Evolutionary conservation across 2,888 invertebrate species (phyloP).

Genomic region (Thyatira batis): DNA sequence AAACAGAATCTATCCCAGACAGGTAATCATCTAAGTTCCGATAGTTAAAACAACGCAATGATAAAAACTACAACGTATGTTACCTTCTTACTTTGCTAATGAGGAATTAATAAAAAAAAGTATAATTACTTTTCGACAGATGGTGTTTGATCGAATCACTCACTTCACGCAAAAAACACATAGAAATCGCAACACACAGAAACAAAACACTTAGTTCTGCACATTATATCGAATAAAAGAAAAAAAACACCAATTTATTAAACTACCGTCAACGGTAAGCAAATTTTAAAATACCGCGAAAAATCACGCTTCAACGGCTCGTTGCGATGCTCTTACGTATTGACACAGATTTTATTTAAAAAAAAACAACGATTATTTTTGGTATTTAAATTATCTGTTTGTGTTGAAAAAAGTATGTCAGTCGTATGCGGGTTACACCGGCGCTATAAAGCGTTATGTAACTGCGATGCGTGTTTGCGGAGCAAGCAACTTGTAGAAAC

Average conservation of each 20-base stretch:
- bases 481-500: conserved; percentile 63
- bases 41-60: no score
- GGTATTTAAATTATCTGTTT: conserved; percentile 22
- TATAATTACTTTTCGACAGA: conserved; percentile 78
- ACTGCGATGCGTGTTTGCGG: conserved; percentile 59
- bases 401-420: conserved; percentile 65
- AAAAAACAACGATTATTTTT: conserved; percentile 21
- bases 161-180: conserved; percentile 68
- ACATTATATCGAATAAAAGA: conserved; percentile 40
- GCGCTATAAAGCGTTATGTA: conserved; percentile 50
- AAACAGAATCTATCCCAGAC: no score
- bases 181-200: conserved; percentile 50
- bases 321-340: conserved; percentile 9
- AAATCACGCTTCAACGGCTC: conserved; percentile 2
- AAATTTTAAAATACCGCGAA: conserved; percentile 17
- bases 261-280: background rate
- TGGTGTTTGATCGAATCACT: conserved; percentile 59
- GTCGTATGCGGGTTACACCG: conserved; percentile 55
- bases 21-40: no score
- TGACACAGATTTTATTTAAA: conserved; percentile 26
- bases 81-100: no score
- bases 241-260: conserved; percentile 34
- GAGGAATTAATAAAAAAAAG: conserved; percentile 3
- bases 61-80: no score
- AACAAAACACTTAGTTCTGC: conserved; percentile 56